Evolutionary conservation across 1,140 invertebrate species (phyloP), one percentile per base, ranked within the genome.

Genomic region (Anthonomus grandis): DNA sequence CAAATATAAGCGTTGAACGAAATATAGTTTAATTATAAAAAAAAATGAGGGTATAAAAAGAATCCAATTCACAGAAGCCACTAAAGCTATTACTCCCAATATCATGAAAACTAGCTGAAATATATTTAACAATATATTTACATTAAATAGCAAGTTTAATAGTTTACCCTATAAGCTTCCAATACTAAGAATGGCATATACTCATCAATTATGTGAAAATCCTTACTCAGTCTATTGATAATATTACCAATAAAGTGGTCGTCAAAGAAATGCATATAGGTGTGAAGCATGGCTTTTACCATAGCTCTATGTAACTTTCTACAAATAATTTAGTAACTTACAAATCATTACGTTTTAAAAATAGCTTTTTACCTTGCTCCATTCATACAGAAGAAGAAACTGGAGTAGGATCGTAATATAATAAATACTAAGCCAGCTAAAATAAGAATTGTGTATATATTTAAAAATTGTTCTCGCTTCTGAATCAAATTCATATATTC

Each of bases 371-470:
- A n/a, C n/a, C n/a, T n/a, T n/a, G 60, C 63, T 8, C 52, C 63
- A 25, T 56, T 61, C 23, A 46, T 50, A 5, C 53, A 54, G 34
- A 60, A 62, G 21, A 44, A 58, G 37, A 61, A 65, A 45, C 21
- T 62, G 15, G 47, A 59, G 42, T 55, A 57, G 42, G 51, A 63
- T 57, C 41, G 81, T 75, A 52, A 79, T 71, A 39, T 69, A 57
- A 60, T 69, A 64, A 70, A 84, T 83, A 19, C 86, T 72, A 41
- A 76, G 67, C 65, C 86, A 83, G 70, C 86, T 84, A 60, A 82
- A 76, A 18, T 76, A 72, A 2, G 79, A 82, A 51, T 83, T 68
- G 81, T 79, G 70, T 84, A 85, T 49, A 83, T 59, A 59, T 86
- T 85, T 48, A 86, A 84, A 78, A 27, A 81, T 64, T 50, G 69